These are phyloP conservation scores for Phorcus lineatus DNA, from an alignment of 2,888 invertebrate genomes.

Conservation along the genomic window DNA sequence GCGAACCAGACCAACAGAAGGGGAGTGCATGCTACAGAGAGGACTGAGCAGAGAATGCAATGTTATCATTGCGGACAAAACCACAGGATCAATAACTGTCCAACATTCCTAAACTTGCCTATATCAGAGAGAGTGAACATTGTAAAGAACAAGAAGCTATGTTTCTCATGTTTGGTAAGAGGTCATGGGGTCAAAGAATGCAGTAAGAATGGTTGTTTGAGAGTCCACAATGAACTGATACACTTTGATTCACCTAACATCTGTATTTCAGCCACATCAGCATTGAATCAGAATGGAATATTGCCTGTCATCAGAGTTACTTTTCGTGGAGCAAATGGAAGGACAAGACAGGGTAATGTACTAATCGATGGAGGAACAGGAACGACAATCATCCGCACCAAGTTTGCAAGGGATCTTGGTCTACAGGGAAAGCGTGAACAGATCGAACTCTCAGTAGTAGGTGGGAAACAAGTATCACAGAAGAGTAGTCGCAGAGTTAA, in stretches of 20 bases:
- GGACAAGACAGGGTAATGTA: slow-evolving; percentile 23
- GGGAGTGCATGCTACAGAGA: not conserved
- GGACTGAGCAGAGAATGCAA: not conserved
- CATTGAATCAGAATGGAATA: not conserved
- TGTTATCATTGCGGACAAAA: not conserved
- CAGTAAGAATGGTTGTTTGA: slow-evolving; percentile 21
- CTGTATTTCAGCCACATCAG: slow-evolving; percentile 1
- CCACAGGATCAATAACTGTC: slow-evolving; percentile 18
- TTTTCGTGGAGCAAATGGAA: slow-evolving; percentile 20
- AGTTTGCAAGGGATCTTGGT: not conserved
- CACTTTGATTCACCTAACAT: slow-evolving; percentile 8
- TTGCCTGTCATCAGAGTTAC: slow-evolving; percentile 25
- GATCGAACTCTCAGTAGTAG: slow-evolving; percentile 1
- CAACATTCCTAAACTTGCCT: not conserved
- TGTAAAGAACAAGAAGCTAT: slow-evolving; percentile 5
- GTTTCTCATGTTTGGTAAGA: slow-evolving; percentile 23
- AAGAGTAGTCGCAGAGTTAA: slow-evolving; percentile 23
- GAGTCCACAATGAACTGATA: slow-evolving; percentile 16
- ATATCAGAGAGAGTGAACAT: not conserved
- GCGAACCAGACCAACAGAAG: not conserved
- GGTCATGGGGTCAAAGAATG: slow-evolving; percentile 16
- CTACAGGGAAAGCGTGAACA: not conserved
- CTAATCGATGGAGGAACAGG: not conserved
- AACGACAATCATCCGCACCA: not conserved
- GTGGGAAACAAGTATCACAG: not conserved